Conservation (phyloP, 2,113 vertebrate genomes). For the Zosterops japonicus region DNA sequence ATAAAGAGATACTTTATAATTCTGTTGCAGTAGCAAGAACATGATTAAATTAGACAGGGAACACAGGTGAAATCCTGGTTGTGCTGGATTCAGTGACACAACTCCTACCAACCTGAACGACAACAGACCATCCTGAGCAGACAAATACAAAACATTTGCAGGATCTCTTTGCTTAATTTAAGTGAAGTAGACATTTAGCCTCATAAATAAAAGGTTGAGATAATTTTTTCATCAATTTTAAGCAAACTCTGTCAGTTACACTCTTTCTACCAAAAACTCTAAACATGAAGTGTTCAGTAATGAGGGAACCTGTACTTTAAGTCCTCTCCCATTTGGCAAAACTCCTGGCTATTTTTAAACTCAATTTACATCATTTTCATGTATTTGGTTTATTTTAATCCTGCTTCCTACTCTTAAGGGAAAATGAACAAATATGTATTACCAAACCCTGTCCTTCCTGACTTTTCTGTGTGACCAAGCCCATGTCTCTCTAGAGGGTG, state of each 20-base stretch:
- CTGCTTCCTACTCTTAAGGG: background rate
- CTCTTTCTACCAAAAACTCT: background rate
- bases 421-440: background rate
- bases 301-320: background rate
- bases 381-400: background rate
- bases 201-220: background rate
- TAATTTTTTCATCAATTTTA: background rate
- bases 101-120: background rate
- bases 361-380: background rate
- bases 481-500: background rate
- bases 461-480: background rate
- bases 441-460: background rate
- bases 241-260: background rate
- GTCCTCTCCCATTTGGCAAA: background rate
- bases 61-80: background rate
- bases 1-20: background rate
- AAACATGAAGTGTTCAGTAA: background rate
- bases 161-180: background rate
- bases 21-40: background rate
- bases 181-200: background rate
- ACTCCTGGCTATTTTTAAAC: background rate
- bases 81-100: background rate
- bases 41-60: background rate
- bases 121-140: background rate
- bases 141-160: background rate